phyloP scores from a whole-genome alignment of 2,888 invertebrate genomes.

The Theretra japonica region DNA sequence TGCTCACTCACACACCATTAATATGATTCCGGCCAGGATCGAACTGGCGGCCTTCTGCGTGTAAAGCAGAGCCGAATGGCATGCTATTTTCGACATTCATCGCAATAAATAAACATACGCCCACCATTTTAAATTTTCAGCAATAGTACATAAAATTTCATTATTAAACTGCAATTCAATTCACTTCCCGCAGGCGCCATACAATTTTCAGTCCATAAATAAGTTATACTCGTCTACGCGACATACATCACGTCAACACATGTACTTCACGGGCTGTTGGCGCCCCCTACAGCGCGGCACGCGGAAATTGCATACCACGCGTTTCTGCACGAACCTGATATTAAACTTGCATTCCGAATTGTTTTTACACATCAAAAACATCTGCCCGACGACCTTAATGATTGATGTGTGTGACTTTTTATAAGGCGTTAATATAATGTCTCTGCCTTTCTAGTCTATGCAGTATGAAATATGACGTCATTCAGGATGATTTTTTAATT shows the following conservation, averaged over 20 bases:
- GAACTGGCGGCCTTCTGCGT: no score
- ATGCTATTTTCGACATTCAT: no score
- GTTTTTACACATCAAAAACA: neutral
- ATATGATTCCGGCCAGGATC: no score
- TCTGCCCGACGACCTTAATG: neutral
- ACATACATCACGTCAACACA: neutral
- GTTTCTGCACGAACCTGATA: slow-evolving; percentile 21
- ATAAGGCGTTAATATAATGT: neutral
- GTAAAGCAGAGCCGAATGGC: no score
- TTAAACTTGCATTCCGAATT: neutral
- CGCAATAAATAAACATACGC: no score
- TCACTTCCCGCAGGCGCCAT: neutral
- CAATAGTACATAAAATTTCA: no score
- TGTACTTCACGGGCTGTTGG: neutral
- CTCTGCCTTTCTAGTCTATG: neutral
- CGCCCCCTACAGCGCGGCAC: neutral
- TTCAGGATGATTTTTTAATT: no score
- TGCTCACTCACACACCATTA: no score
- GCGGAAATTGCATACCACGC: neutral
- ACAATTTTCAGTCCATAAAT: neutral
- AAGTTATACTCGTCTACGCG: neutral
- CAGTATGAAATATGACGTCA: no score
- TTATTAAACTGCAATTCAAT: no score
- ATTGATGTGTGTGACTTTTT: neutral
- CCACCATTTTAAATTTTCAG: no score